Percentiles rank a stretch among this genome's conserved stretches.
Evolutionary conservation across 2,797 vertebrate genomes (phyloP).

Genomic region (Phalloptychus januarius): DNA sequence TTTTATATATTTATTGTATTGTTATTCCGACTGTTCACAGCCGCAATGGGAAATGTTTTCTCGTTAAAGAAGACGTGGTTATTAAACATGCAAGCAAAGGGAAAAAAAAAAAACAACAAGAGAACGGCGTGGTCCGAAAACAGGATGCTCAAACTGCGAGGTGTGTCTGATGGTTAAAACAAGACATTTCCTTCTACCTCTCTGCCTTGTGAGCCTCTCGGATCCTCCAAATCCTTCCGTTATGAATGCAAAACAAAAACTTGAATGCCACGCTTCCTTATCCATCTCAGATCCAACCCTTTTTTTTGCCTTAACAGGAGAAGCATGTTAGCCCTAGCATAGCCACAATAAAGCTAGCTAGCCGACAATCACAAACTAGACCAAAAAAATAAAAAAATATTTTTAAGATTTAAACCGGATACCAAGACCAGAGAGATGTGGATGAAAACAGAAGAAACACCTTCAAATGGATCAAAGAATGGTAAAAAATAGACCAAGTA

Average conservation of each 20-base stretch:
- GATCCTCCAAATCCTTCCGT: conserved; percentile 35
- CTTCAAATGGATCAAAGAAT: no score
- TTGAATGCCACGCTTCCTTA: conserved; percentile 23
- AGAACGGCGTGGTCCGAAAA: background rate
- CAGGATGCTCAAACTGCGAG: background rate
- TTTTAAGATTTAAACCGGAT: no score
- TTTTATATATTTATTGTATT: conserved; percentile 26
- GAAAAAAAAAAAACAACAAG: no score
- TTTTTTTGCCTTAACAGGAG: conserved; percentile 73
- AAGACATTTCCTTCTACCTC: conserved; percentile 27
- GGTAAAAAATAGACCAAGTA: no score
- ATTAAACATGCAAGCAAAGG: background rate
- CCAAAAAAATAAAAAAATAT: no score
- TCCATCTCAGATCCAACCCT: conserved; percentile 40
- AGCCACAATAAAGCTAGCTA: background rate
- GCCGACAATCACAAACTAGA: background rate
- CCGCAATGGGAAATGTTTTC: background rate
- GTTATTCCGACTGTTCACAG: conserved; percentile 17
- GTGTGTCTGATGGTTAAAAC: background rate
- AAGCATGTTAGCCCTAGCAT: conserved; percentile 40
- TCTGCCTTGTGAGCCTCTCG: conserved; percentile 58
- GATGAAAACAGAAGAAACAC: background rate
- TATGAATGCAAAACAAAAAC: conserved; percentile 28
- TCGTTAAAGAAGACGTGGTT: background rate
- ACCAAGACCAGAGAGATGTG: background rate